Evolutionary conservation across 2,888 invertebrate genomes (phyloP).

Genomic region (Pandemis heparana): DNA sequence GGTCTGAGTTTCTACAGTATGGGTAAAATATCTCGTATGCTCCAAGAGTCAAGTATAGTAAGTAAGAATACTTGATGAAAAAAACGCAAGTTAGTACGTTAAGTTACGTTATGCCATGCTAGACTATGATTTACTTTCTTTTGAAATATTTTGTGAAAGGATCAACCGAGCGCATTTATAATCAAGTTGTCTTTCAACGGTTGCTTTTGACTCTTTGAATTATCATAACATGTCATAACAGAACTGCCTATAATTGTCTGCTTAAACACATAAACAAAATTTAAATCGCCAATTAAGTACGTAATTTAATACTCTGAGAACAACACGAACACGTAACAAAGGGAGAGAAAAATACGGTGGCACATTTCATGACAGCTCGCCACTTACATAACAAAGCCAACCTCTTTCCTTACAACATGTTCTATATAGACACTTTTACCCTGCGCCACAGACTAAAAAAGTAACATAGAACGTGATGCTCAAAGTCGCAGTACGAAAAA

Average conservation of each 20-base stretch:
- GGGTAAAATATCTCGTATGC: neutral
- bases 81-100: too few species aligned
- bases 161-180: neutral
- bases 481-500: conserved; percentile 9
- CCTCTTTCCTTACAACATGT: conserved; percentile 56
- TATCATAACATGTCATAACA: conserved; percentile 24
- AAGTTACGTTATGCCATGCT: too few species aligned
- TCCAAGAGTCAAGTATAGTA: too few species aligned
- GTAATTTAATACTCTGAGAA: conserved; percentile 60
- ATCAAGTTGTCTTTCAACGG: neutral
- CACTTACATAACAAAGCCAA: conserved; percentile 62
- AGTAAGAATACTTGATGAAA: too few species aligned
- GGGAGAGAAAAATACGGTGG: conserved; percentile 51
- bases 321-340: conserved; percentile 56
- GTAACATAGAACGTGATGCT: neutral
- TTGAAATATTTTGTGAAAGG: neutral
- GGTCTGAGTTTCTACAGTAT: neutral
- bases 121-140: neutral
- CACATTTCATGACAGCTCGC: conserved; percentile 63
- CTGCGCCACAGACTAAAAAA: conserved; percentile 50
- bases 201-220: conserved; percentile 3
- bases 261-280: conserved; percentile 50
- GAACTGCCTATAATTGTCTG: conserved; percentile 43
- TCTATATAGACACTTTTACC: conserved; percentile 51
- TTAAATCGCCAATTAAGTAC: conserved; percentile 57